Evolutionary conservation across 2,113 vertebrate species (phyloP).

Genomic region (Eclectus roratus): DNA sequence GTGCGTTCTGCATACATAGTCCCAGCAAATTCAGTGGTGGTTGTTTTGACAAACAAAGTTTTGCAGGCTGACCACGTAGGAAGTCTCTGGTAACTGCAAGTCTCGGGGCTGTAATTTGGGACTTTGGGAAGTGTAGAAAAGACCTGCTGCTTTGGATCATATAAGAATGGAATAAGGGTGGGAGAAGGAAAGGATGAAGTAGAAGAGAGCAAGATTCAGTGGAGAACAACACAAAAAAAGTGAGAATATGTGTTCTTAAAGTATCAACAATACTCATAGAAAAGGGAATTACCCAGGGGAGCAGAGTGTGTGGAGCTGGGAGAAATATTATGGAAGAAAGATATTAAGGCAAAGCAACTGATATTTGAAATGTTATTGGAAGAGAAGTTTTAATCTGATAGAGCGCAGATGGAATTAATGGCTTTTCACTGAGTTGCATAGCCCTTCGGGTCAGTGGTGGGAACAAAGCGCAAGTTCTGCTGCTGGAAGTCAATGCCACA

Average conservation of each 20-base stretch:
- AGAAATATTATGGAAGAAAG: constrained; percentile 39
- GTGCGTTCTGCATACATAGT: background rate
- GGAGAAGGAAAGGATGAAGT: background rate
- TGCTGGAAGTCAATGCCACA: background rate
- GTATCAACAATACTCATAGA: background rate
- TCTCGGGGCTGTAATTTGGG: background rate
- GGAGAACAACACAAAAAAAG: background rate
- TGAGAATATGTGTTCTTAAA: background rate
- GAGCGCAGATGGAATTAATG: background rate
- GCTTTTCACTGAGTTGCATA: background rate
- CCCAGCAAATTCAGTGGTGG: background rate
- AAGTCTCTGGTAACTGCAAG: background rate
- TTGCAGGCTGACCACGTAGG: background rate
- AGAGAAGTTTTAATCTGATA: constrained; percentile 36
- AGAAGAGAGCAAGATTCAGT: background rate
- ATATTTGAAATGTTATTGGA: constrained; percentile 35
- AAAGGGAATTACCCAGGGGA: constrained; percentile 28
- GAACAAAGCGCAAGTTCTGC: background rate
- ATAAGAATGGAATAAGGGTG: background rate
- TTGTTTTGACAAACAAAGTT: background rate
- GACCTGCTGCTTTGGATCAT: background rate
- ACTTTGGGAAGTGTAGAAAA: background rate
- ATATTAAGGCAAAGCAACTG: background rate
- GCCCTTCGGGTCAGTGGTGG: background rate
- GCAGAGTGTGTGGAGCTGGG: background rate